Evolutionary conservation across 2,888 invertebrate genomes (phyloP), one percentile per base, ranked within the genome.

Genomic region (Lucinisca nassula): DNA sequence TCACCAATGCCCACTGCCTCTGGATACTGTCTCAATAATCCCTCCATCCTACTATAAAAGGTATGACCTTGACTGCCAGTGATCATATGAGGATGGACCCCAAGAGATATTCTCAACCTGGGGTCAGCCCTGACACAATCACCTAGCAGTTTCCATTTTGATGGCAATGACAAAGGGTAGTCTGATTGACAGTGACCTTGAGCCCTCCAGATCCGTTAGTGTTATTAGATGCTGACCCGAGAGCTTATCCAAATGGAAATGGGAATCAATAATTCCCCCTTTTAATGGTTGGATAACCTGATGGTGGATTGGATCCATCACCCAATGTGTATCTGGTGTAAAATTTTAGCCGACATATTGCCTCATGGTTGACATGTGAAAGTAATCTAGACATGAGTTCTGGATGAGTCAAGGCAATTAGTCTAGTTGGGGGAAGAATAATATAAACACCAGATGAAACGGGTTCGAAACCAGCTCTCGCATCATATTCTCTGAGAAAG

Each of bases 41-140:
- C 37, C 24, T 72, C n/a, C 72, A 72, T 10, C 72, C 21, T 3
- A 4, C 37, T 21, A 37, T 14, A 72, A 4, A 72, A 37, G 21
- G 72, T n/a, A 4, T 72, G 12, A 1, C 21, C 72, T 38, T 38
- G 10, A 8, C 1, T 37, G 35, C 8, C n/a, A 32, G 37, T 38
- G 72, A 72, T 72, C 72, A 61, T 61, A 30, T 61, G 61, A 10
- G 61, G 61, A 30, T 61, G 61, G 61, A 30, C 61, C 3, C 61
- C 61, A 27, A 61, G 61, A 61, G 61, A 27, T 30, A 61, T 30
- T 38, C 61, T 61, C 30, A 61, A 6, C 30, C 38, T 72, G 3
- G 35, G 72, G 72, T 72, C 38, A 35, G 37, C 72, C 72, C 38
- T 17, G 37, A 72, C 72, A 4, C 37, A 37, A 37, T 72, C 72